phyloP scores from a whole-genome alignment of 2,888 invertebrate species.

The Allolobophora icterica region DNA sequence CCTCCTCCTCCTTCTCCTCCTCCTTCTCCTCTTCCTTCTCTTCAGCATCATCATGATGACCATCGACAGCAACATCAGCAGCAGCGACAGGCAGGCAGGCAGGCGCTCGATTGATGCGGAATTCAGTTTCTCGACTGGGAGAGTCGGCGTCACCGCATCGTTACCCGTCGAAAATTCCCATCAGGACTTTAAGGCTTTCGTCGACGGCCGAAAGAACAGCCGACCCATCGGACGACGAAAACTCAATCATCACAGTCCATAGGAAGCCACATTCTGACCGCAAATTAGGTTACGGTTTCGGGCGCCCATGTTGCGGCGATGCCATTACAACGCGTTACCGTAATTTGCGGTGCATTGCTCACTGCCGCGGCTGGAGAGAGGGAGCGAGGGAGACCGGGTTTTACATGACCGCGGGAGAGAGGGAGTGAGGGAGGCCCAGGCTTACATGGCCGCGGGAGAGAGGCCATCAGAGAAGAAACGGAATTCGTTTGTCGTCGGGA shows the following conservation, averaged over 20 bases:
- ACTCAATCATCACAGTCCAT: conserved; percentile 17
- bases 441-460: neutral
- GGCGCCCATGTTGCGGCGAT: neutral
- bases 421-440: neutral
- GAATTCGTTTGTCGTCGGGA: neutral
- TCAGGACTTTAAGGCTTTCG: neutral
- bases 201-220: neutral
- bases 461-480: neutral
- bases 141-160: neutral
- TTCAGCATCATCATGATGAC: neutral
- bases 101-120: neutral
- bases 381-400: neutral
- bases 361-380: neutral
- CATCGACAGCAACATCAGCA: neutral
- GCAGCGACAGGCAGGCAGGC: too few species aligned
- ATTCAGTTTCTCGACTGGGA: conserved; percentile 6
- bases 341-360: neutral
- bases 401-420: neutral
- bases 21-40: neutral
- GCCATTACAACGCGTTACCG: conserved; percentile 11
- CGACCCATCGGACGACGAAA: neutral
- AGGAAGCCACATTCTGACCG: neutral
- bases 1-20: neutral
- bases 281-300: neutral
- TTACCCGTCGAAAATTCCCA: neutral